Conservation (phyloP, 2,113 vertebrate genomes). For the Tragelaphus imberbis region DNA sequence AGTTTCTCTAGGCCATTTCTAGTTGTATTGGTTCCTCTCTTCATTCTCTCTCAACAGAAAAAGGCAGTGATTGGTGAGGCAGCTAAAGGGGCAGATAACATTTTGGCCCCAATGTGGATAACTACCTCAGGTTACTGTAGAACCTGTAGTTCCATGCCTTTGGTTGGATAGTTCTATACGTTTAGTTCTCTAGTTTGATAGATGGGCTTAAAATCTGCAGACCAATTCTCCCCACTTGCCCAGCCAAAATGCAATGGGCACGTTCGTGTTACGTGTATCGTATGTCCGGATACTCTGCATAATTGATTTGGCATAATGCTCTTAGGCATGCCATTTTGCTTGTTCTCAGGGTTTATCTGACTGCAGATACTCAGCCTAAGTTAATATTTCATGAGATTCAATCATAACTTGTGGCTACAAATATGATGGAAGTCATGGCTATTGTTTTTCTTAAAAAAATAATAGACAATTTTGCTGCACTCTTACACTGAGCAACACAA, state of each 20-base stretch:
- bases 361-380: neutral
- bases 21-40: neutral
- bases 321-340: neutral
- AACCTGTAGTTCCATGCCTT: neutral
- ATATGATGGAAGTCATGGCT: neutral
- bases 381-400: slow-evolving; percentile 55
- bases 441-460: neutral
- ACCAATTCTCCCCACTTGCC: neutral
- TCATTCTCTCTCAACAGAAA: neutral
- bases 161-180: neutral
- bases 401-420: neutral
- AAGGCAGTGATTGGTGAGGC: neutral
- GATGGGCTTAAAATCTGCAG: neutral
- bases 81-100: neutral
- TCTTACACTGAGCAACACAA: slow-evolving; percentile 12
- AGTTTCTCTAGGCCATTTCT: neutral
- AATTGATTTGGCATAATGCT: slow-evolving; percentile 9
- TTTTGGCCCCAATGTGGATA: neutral
- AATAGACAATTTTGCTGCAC: neutral
- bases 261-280: neutral
- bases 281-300: neutral
- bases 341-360: neutral
- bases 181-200: neutral
- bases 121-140: neutral
- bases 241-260: neutral